Conservation (phyloP, 2,113 vertebrate genomes). For the Pyrgilauda ruficollis region DNA sequence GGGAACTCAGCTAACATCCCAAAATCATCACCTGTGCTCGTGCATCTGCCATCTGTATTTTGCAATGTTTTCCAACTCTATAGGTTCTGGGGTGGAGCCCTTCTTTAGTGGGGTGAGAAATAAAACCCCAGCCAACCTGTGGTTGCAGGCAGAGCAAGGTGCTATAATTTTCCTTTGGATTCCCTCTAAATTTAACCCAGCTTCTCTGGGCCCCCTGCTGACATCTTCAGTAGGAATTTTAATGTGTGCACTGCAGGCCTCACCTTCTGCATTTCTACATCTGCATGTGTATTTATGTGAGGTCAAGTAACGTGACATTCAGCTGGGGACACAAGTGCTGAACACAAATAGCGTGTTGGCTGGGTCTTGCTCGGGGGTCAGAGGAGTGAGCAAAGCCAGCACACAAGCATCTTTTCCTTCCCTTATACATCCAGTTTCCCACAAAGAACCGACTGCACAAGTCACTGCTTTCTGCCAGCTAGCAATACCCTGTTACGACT, state of each 20-base stretch:
- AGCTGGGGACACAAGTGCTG: background rate
- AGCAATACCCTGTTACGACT: conserved; percentile 68
- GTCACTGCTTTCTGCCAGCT: conserved; percentile 63
- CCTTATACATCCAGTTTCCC: background rate
- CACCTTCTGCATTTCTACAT: background rate
- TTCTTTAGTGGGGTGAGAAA: background rate
- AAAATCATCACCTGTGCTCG: fast-evolving
- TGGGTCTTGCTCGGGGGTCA: background rate
- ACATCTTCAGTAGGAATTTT: conserved; percentile 27
- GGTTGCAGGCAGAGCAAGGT: background rate
- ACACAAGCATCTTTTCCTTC: background rate
- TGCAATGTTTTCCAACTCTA: background rate
- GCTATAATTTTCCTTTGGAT: background rate
- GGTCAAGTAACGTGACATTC: background rate
- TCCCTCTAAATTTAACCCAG: background rate
- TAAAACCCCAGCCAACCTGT: background rate
- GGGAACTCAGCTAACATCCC: background rate
- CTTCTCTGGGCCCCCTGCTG: background rate
- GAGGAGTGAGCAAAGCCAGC: background rate
- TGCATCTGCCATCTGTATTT: background rate
- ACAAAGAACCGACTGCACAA: conserved; percentile 30
- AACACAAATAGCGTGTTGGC: background rate
- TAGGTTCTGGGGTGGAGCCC: background rate
- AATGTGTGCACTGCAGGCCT: background rate
- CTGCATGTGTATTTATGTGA: conserved; percentile 9